Evolutionary conservation across 2,113 vertebrate genomes (phyloP).

Genomic region (Proteles cristata): DNA sequence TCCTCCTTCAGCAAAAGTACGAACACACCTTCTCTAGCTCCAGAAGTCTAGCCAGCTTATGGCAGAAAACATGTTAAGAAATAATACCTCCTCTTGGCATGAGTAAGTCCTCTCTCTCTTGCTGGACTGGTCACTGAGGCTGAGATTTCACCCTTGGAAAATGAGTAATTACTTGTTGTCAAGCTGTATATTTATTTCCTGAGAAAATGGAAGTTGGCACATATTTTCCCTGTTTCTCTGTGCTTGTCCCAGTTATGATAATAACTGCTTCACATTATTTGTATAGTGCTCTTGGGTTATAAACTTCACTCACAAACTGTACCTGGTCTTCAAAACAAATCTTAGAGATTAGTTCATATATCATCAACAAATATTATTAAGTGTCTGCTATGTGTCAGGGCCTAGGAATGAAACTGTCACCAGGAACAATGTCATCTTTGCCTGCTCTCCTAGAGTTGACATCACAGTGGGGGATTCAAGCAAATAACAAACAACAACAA

Average conservation of each 20-base stretch:
- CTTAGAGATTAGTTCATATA: neutral
- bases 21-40: neutral
- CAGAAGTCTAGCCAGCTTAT: neutral
- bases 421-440: neutral
- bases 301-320: neutral
- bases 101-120: neutral
- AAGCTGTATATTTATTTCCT: neutral
- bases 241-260: neutral
- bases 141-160: neutral
- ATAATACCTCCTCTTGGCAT: neutral
- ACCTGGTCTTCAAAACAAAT: neutral
- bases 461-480: neutral
- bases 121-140: neutral
- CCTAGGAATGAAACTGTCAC: neutral
- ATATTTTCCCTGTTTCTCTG: neutral
- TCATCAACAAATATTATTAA: neutral
- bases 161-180: neutral
- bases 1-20: neutral
- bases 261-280: neutral
- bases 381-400: neutral
- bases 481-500: neutral
- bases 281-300: neutral
- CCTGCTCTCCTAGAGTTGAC: neutral
- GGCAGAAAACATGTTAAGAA: neutral
- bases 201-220: neutral